A percentile compares a stretch with the other conserved stretches of the same genome.
Evolutionary conservation across 2,113 vertebrate genomes (phyloP).

Genomic region (Psophia crepitans): DNA sequence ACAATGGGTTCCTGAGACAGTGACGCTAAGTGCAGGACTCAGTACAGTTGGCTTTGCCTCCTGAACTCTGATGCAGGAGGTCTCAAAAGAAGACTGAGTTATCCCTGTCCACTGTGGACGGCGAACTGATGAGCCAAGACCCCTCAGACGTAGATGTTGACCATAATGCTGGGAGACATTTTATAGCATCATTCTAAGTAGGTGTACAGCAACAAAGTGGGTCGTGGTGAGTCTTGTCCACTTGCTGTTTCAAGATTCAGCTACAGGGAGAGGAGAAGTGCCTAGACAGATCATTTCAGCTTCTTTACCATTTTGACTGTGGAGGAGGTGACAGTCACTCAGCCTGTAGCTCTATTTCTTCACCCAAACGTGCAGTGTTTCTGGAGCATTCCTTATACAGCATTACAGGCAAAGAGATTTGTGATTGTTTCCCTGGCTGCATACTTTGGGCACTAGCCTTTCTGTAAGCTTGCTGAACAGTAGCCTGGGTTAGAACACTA

Average conservation of each 20-base stretch:
- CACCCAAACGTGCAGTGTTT: background rate
- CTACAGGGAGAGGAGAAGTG: background rate
- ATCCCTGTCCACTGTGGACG: background rate
- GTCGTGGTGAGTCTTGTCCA: background rate
- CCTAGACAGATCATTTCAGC: background rate
- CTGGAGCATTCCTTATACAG: background rate
- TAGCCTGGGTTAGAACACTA: background rate
- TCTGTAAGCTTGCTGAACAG: background rate
- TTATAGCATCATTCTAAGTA: background rate
- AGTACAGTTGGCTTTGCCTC: background rate
- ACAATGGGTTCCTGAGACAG: background rate
- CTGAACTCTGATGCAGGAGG: background rate
- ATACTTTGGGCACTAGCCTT: background rate
- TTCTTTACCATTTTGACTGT: background rate
- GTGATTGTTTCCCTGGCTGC: background rate
- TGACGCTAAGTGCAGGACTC: background rate
- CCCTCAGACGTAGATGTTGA: background rate
- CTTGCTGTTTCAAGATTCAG: background rate
- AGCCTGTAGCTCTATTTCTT: background rate
- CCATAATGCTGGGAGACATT: background rate
- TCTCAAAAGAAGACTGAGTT: background rate
- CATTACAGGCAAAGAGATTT: background rate
- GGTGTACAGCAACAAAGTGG: background rate
- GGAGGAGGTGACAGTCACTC: background rate
- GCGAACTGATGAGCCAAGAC: background rate